Conservation (phyloP, 2,797 vertebrate species). For the Rousettus madagascariensis region DNA sequence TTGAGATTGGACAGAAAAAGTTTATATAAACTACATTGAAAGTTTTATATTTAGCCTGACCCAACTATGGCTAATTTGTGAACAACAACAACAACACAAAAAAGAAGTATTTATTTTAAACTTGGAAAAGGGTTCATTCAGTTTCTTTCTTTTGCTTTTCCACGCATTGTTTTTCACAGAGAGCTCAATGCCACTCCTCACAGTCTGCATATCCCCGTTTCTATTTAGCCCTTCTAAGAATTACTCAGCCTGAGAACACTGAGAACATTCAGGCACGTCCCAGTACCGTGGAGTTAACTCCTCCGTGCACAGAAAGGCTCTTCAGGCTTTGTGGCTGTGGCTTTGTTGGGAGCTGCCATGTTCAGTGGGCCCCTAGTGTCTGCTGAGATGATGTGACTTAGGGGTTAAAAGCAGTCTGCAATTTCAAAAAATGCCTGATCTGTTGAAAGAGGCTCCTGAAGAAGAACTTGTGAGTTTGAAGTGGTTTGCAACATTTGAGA, state of each 20-base stretch:
- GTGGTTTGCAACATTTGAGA: slow-evolving; percentile 62
- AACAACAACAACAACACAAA: slow-evolving; percentile 13
- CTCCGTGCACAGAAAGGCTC: not conserved
- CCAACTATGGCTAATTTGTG: slow-evolving; percentile 58
- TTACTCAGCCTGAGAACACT: slow-evolving; percentile 70
- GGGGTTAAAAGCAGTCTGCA: slow-evolving; percentile 64
- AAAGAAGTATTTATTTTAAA: slow-evolving; percentile 69
- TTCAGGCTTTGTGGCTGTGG: not conserved
- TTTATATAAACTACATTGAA: not conserved
- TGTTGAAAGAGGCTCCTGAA: slow-evolving; percentile 63
- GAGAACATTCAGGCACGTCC: slow-evolving; percentile 74
- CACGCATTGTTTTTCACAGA: slow-evolving; percentile 54
- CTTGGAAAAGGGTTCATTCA: slow-evolving; percentile 60
- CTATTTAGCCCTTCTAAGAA: slow-evolving; percentile 77
- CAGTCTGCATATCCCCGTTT: slow-evolving; percentile 69
- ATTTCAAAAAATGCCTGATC: slow-evolving; percentile 53
- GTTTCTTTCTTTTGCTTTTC: slow-evolving; percentile 73
- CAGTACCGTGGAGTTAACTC: slow-evolving; percentile 78
- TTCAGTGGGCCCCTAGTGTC: not conserved
- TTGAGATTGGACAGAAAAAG: not conserved
- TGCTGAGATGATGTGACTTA: not conserved
- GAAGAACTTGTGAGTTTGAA: slow-evolving; percentile 50
- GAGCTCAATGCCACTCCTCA: slow-evolving; percentile 65
- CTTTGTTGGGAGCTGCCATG: not conserved
- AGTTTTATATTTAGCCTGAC: slow-evolving; percentile 46